Evolutionary conservation across 2,797 vertebrate genomes (phyloP), one percentile per base, ranked within the genome.

Genomic region (Falco naumanni): DNA sequence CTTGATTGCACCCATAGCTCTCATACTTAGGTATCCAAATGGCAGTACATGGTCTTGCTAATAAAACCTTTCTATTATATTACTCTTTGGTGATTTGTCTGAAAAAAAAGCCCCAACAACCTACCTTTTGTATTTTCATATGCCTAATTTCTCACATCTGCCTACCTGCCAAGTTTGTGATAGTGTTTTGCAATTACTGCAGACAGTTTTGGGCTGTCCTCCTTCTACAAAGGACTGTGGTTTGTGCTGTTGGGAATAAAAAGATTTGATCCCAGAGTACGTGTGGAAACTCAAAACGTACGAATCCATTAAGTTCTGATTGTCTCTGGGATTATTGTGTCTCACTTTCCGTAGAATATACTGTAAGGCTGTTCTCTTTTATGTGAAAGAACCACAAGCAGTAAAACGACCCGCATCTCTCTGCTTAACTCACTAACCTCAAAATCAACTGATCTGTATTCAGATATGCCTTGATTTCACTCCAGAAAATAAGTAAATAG

Each of bases 331-430:
- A 75, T 78, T 93, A 39, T 72, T 95, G 53, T 75, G 45, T 89
- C 45, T 77, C 26, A 6, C 14, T 79, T 96, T 63, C 64, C 47
- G n/a, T 64, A 57, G 70, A 89, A 45, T 74, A 18, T 78, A 76
- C 79, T 77, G 39, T 90, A 93, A 75, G n/a, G 45, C 57, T 92
- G 70, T 54, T 95, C 45, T 94, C 66, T 78, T 96, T 95, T 91
- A 57, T 53, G 59, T 88, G 54, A 76, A 70, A 90, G 76, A 91
- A 39, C 80, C 50, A 70, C 53, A 76, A 61, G 77, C 57, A 82
- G 39, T 76, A 71, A 83, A 83, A 90, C 83, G 50, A 92, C 41
- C 53, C 51, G 66, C 57, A 53, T 90, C 37, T 86, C 25, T 77
- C 69, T 31, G 22, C 76, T 84, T 92, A 81, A 79, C 85, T 89